phyloP scores from a whole-genome alignment of 2,797 vertebrate species.

The Anas capensis region DNA sequence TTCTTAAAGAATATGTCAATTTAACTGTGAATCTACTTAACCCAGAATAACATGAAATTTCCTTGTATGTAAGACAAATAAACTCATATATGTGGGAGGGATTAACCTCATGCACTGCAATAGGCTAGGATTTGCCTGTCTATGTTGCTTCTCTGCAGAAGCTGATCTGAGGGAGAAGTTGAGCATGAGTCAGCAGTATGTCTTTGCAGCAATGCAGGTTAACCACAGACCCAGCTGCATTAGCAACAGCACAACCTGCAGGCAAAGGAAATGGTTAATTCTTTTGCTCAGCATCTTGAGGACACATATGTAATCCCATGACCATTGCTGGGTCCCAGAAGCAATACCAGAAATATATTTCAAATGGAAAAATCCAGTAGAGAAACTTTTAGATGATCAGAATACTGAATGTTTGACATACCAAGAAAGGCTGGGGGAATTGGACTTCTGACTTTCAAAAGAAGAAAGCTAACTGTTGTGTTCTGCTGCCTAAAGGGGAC shows the following conservation, averaged over 20 bases:
- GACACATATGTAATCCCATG: background rate
- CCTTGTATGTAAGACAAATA: background rate
- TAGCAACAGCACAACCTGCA: background rate
- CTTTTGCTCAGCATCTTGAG: background rate
- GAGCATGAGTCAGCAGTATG: constrained; percentile 41
- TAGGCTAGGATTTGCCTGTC: background rate
- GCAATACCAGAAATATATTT: background rate
- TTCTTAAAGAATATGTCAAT: background rate
- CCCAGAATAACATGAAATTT: background rate
- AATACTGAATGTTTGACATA: background rate
- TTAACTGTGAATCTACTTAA: background rate
- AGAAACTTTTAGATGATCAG: background rate
- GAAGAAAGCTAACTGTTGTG: background rate
- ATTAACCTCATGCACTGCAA: background rate
- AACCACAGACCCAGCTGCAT: background rate
- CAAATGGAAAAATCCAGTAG: background rate
- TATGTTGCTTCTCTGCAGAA: background rate
- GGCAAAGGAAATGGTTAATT: background rate
- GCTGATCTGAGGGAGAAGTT: constrained; percentile 25
- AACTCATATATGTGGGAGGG: background rate
- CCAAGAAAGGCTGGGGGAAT: background rate
- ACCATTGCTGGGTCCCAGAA: background rate
- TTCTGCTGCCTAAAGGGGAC: background rate
- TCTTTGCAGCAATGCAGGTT: constrained; percentile 41
- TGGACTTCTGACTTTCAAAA: background rate